These are phyloP conservation scores for Charina bottae DNA, from an alignment of 2,113 vertebrate species.

Conservation along the genomic window DNA sequence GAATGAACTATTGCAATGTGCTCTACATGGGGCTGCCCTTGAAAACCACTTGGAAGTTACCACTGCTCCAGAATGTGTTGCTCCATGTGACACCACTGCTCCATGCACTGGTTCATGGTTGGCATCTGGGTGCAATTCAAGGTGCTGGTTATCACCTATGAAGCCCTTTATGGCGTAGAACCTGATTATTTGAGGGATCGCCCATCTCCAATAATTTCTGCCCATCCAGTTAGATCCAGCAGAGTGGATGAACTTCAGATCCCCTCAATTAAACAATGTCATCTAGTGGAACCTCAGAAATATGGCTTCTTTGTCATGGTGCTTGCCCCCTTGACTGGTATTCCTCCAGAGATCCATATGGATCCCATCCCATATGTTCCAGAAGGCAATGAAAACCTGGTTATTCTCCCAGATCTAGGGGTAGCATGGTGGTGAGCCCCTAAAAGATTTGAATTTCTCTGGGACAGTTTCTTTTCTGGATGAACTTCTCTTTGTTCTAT, in stretches of 20 bases:
- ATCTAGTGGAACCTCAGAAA: not conserved
- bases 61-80: not conserved
- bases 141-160: not conserved
- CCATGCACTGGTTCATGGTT: not conserved
- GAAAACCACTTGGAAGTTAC: not conserved
- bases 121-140: not conserved
- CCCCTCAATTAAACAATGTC: not conserved
- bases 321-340: not conserved
- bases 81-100: not conserved
- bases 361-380: no score
- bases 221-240: not conserved
- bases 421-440: no score
- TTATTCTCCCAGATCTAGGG: no score
- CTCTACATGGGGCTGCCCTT: no score
- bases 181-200: not conserved
- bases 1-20: not conserved
- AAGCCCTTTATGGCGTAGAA: not conserved
- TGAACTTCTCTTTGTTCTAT: no score
- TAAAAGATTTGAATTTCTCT: no score
- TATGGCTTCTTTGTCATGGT: not conserved
- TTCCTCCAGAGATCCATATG: not conserved
- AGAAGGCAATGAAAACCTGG: no score
- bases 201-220: no score
- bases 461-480: no score
- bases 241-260: not conserved